Base-by-base conservation (phyloP, 2,113 vertebrate species). In the Atrichornis clamosus region DNA sequence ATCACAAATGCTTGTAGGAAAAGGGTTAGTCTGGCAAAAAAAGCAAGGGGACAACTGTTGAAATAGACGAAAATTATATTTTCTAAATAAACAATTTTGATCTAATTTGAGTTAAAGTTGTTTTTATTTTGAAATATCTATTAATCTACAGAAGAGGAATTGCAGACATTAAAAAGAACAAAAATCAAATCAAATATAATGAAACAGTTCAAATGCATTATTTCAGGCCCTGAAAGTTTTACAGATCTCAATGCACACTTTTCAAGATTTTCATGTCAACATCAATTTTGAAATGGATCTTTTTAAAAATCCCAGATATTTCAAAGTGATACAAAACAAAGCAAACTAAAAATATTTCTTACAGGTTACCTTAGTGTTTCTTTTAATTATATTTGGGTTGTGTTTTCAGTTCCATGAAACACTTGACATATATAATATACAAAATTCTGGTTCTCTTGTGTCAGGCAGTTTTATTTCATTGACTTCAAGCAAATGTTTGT, bases 171-270 rank as follows among this genome's bases (percentile, higher is more conserved):
- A 26, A 41, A 92, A 82, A 33, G 7, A 85, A 79, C 39, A 58
- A 79, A 93, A 90, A 33, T 33, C 23, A 79, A 70, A 65, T 26
- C 2, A 87, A 89, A 47, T 6, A 37, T 50, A 17, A 37, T 39
- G 5, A 75, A 83, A 13, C 3, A 44, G 30, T 72, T 53, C 13
- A 69, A 84, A 73, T n/a, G 2, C 4, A 47, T 79, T 87, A 3
- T 47, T 85, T 73, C 32, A 80, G 5, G 5, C 20, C 13, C 49
- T 64, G 49, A 39, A 76, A 37, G 3, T 86, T 76, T 81, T 92
- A 63, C 7, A 56, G 28, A 35, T 60, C 80, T 47, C 18, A 49
- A 3, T 52, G n/a, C 6, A 33, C 1, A 1, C 0, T 1, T 77
- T 89, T 84, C n/a, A 79, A 76, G 24, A 46, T 37, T 73, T 83